Evolutionary conservation across 2,888 invertebrate species (phyloP).

Genomic region (Acrobasis consociella): DNA sequence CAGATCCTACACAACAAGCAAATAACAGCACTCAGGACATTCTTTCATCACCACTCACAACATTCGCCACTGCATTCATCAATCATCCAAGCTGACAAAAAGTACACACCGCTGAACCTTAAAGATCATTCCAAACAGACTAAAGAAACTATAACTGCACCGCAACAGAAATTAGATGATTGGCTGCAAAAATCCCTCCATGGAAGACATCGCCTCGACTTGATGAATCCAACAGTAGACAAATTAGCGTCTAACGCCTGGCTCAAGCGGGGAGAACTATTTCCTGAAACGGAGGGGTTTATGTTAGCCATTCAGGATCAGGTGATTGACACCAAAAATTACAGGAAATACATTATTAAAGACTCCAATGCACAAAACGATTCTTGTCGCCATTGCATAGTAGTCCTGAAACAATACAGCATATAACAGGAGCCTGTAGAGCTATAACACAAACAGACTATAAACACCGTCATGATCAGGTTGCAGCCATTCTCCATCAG

Average conservation of each 20-base stretch:
- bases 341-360: constrained; percentile 1
- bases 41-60: constrained; percentile 23
- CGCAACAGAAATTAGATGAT: background rate
- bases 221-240: constrained; percentile 10
- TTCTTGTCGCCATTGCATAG: background rate
- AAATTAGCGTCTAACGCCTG: constrained; percentile 24
- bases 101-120: background rate
- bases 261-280: constrained; percentile 17
- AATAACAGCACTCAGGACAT: constrained; percentile 29
- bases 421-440: background rate
- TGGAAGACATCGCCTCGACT: constrained; percentile 11
- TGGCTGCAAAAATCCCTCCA: constrained; percentile 14
- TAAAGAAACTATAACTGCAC: background rate
- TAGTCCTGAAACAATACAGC: background rate
- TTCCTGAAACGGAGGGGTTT: constrained; percentile 22
- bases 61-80: constrained; percentile 3
- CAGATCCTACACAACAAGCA: constrained; percentile 32
- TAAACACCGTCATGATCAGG: constrained; percentile 1
- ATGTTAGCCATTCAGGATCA: constrained; percentile 15
- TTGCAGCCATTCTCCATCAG: background rate
- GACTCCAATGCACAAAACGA: background rate
- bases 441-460: constrained; percentile 1
- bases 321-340: constrained; percentile 7
- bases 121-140: background rate
- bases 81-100: background rate